Percentiles rank a stretch among this genome's conserved stretches.
These are phyloP conservation scores for Drosophila tripunctata DNA, from an alignment of 2,888 invertebrate genomes.

Conservation along the genomic window DNA sequence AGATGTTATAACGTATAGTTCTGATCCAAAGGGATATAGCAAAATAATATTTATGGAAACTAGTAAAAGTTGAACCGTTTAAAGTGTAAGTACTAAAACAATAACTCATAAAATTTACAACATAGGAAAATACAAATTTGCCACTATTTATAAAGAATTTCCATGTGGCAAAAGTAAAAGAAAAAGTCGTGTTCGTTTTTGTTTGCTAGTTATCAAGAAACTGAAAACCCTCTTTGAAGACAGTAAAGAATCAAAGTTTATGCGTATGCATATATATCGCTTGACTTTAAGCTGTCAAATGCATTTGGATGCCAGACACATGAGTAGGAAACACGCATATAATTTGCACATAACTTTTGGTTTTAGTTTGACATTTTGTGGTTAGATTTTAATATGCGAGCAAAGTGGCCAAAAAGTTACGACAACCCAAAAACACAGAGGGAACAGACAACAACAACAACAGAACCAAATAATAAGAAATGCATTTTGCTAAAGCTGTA, in stretches of 20 bases:
- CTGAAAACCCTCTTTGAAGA: neutral
- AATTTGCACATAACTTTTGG: constrained; percentile 73
- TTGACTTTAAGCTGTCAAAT: constrained; percentile 58
- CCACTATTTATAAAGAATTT: neutral
- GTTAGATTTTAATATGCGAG: constrained; percentile 72
- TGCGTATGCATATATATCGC: constrained; percentile 41
- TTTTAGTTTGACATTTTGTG: constrained; percentile 77
- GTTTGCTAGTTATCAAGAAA: neutral
- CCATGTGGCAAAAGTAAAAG: neutral
- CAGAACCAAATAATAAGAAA: constrained; percentile 32
- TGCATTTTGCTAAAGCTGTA: constrained; percentile 44
- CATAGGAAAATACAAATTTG: neutral
- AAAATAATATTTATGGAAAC: too few species aligned
- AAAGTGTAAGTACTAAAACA: neutral
- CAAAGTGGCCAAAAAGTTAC: constrained; percentile 67
- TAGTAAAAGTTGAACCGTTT: neutral
- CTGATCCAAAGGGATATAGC: neutral
- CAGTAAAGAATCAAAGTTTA: constrained; percentile 64
- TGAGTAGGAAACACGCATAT: constrained; percentile 16
- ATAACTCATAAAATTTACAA: neutral
- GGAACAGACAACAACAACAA: neutral
- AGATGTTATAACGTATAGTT: too few species aligned
- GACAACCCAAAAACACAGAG: constrained; percentile 25
- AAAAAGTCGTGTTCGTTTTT: too few species aligned
- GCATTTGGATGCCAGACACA: constrained; percentile 26